These are phyloP conservation scores for Eilema sororculum DNA, from an alignment of 2,888 invertebrate genomes.

Conservation along the genomic window DNA sequence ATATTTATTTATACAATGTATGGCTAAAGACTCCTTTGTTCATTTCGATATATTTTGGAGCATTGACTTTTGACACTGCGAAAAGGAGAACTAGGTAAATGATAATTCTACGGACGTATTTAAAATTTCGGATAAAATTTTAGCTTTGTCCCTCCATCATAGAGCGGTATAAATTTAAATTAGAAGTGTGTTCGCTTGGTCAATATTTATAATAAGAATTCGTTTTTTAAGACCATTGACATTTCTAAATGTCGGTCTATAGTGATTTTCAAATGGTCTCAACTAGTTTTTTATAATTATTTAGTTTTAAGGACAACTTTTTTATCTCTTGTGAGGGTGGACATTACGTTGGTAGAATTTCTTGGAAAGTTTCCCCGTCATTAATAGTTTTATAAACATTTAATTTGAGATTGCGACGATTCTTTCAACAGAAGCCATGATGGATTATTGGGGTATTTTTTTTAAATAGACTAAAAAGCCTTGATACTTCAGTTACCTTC, in stretches of 20 bases:
- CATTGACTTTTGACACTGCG: constrained; percentile 71
- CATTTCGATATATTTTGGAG: constrained; percentile 61
- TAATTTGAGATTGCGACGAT: too few relatives aligned
- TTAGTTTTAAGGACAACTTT: background rate
- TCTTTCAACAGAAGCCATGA: too few relatives aligned
- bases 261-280: background rate
- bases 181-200: background rate
- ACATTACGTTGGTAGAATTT: too few relatives aligned
- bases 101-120: constrained; percentile 11
- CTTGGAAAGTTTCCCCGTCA: too few relatives aligned
- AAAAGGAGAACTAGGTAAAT: constrained; percentile 30
- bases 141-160: background rate
- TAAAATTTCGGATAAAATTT: background rate
- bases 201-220: background rate
- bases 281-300: background rate
- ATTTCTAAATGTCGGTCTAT: background rate
- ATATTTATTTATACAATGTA: constrained; percentile 71
- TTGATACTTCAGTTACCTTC: background rate
- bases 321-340: too few relatives aligned
- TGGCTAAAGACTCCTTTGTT: constrained; percentile 69
- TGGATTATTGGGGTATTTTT: background rate
- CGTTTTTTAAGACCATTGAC: constrained; percentile 2
- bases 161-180: constrained; percentile 1
- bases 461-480: background rate
- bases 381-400: too few relatives aligned